Evolutionary conservation across 2,113 vertebrate species (phyloP), one percentile per base, ranked within the genome.

Genomic region (Vulpes ferrilata): DNA sequence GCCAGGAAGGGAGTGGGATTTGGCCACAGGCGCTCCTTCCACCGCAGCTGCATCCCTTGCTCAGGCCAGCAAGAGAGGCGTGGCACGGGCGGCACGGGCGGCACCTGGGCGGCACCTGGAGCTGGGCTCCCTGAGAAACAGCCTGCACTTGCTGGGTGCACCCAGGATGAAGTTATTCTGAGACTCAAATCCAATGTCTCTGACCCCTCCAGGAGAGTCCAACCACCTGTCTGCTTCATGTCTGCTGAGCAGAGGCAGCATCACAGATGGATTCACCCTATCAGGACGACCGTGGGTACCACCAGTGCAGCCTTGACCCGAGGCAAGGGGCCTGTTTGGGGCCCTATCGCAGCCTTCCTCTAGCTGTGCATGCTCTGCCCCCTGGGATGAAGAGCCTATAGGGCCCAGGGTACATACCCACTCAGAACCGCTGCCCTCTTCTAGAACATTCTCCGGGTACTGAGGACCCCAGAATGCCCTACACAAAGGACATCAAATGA

Each of bases 391-490:
- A 25, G 53, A 78, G 53, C 59, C 60, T 65, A 3, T 81, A 30
- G 17, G n/a, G 20, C 27, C 59, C 81, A 91, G 30, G 57, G 3
- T 22, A 67, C 48, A 6, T 51, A 32, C 13, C 10, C 16, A 10
- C 11, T 1, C 22, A 48, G 59, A 86, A 84, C 9, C 19, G 59
- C 25, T 12, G 32, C 3, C 5, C 30, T 38, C 62, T 84, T 89
- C 62, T 53, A 94, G 78, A 83, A 85, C 60, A 76, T 71, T 92
- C 79, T 88, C 11, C 7, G 38, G 38, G 55, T 32, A 35, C 79
- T 17, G 2, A 23, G 65, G 82, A 32, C 25, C 27, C 8, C 71
- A 93, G 11, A 55, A 95, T 48, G 62, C 23, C 5, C 67, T 64
- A 17, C 35, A 30, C 16, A 32, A 25, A 73, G 0, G 2, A 2